Percentiles rank a stretch among this genome's conserved stretches.
These are phyloP conservation scores for Dipodomys stephensi DNA, from an alignment of 2,113 vertebrate species.

Conservation along the genomic window DNA sequence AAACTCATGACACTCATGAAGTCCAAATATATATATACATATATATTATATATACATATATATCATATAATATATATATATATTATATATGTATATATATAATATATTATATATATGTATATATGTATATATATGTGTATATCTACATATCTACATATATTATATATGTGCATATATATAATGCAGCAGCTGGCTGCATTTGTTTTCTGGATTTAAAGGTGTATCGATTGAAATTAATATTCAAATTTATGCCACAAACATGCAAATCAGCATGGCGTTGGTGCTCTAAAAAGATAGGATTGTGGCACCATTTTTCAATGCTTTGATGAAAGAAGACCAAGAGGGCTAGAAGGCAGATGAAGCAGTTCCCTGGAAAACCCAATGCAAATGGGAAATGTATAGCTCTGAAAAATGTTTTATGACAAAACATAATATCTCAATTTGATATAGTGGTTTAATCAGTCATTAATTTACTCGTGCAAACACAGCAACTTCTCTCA, in stretches of 20 bases:
- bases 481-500: conserved; percentile 67
- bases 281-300: conserved; percentile 30
- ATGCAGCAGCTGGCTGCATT: conserved; percentile 59
- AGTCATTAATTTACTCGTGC: conserved; percentile 70
- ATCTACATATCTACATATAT: no score
- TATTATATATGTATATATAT: conserved; percentile 17
- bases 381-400: conserved; percentile 21
- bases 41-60: no score
- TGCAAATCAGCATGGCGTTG: conserved; percentile 53
- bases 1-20: conserved; percentile 21
- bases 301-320: not conserved
- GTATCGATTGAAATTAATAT: conserved; percentile 72
- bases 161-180: conserved; percentile 21
- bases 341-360: conserved; percentile 40
- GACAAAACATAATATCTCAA: conserved; percentile 62
- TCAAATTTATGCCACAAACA: conserved; percentile 76
- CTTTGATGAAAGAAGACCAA: conserved; percentile 51
- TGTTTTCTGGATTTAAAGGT: conserved; percentile 74
- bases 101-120: not conserved
- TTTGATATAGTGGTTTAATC: conserved; percentile 61
- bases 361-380: not conserved
- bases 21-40: conserved; percentile 15
- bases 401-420: conserved; percentile 35
- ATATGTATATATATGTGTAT: no score
- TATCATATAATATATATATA: no score